Evolutionary conservation across 2,797 vertebrate genomes (phyloP).

Genomic region (Trematomus bernacchii): DNA sequence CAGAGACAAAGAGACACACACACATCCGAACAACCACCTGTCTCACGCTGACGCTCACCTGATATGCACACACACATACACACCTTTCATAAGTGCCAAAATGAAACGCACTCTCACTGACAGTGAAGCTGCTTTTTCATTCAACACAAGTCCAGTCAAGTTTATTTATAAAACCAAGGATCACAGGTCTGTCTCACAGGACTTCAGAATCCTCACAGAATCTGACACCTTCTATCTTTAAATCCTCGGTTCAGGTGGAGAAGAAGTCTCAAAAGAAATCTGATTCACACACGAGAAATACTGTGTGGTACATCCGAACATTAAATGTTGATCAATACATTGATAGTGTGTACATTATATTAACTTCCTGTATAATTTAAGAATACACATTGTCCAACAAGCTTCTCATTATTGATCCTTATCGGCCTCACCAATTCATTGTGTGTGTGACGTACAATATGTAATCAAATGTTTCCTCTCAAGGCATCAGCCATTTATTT

Average conservation of each 20-base stretch:
- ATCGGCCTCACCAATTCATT: background rate
- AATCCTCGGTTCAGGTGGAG: background rate
- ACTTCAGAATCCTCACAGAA: slow-evolving; percentile 25
- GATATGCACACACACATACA: background rate
- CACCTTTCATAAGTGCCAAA: slow-evolving; percentile 36
- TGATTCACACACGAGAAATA: background rate
- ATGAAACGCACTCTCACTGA: slow-evolving; percentile 25
- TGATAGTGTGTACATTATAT: background rate
- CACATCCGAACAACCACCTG: slow-evolving; percentile 32
- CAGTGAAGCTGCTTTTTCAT: slow-evolving; percentile 53
- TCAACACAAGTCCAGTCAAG: slow-evolving; percentile 37
- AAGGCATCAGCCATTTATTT: background rate
- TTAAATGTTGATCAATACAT: background rate
- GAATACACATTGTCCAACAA: background rate
- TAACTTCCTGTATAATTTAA: background rate
- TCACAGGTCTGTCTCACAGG: slow-evolving; percentile 51
- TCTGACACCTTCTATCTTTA: slow-evolving; percentile 29
- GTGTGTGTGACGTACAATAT: background rate
- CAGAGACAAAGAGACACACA: slow-evolving; percentile 82
- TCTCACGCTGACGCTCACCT: slow-evolving; percentile 39
- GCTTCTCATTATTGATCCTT: background rate
- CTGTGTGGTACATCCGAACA: background rate
- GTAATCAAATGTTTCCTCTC: background rate
- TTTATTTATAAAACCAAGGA: slow-evolving; percentile 47
- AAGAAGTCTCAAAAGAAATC: background rate